phyloP scores from a whole-genome alignment of 1,140 invertebrate species.

The Drosophila tani region DNA sequence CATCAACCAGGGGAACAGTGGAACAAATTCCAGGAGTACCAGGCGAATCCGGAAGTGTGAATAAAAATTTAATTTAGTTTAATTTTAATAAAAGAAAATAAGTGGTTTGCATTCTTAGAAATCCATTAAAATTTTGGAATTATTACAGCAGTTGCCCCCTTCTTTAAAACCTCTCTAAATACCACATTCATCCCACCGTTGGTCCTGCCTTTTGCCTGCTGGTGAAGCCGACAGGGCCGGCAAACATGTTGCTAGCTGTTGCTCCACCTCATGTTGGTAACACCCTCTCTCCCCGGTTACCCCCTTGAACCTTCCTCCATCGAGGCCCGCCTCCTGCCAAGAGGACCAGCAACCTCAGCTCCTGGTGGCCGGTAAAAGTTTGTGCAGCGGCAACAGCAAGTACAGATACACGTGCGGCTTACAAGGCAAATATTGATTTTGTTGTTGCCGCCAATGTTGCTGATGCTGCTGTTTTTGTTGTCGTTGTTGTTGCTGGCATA shows the following conservation, averaged over 20 bases:
- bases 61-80: too few species aligned
- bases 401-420: conserved; percentile 73
- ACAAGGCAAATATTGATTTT: conserved; percentile 82
- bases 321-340: background rate
- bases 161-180: background rate
- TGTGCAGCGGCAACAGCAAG: conserved; percentile 48
- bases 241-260: conserved; percentile 48
- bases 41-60: too few species aligned
- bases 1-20: conserved; percentile 22
- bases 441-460: conserved; percentile 44
- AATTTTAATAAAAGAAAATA: too few species aligned
- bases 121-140: too few species aligned
- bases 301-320: background rate
- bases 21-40: background rate
- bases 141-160: background rate
- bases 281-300: background rate
- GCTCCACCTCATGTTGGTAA: conserved; percentile 32
- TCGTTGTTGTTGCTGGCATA: conserved; percentile 13
- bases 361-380: conserved; percentile 41
- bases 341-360: conserved; percentile 41
- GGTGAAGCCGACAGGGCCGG: conserved; percentile 19
- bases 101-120: too few species aligned
- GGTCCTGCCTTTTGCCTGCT: conserved; percentile 8
- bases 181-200: background rate
- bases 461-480: conserved; percentile 29